phyloP scores from a whole-genome alignment of 2,888 invertebrate genomes.

The Archips xylosteana region DNA sequence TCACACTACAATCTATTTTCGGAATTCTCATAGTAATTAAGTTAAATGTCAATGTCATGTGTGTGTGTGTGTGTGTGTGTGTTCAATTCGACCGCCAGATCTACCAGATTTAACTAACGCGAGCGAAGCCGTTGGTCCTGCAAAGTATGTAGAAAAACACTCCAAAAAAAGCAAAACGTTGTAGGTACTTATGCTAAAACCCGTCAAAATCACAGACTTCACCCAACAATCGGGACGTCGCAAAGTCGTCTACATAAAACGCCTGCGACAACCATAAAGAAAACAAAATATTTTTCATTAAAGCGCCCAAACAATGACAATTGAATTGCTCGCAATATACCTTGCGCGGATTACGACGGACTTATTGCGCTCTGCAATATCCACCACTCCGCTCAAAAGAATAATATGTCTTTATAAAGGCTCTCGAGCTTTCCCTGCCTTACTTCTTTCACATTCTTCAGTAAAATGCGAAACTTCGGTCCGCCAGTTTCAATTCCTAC shows the following conservation, averaged over 20 bases:
- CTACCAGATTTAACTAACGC: too few species aligned
- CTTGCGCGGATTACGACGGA: conserved; percentile 78
- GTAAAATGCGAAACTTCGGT: conserved; percentile 74
- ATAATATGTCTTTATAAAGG: conserved; percentile 85
- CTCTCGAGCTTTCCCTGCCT: conserved; percentile 79
- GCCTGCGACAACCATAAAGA: conserved; percentile 54
- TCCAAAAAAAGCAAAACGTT: conserved; percentile 17
- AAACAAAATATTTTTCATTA: conserved; percentile 82
- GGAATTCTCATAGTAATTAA: too few species aligned
- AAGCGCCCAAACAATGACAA: conserved; percentile 77
- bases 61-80: too few species aligned
- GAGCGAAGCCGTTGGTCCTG: too few species aligned
- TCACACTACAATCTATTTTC: too few species aligned
- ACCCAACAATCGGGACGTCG: background rate
- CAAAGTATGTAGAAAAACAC: too few species aligned
- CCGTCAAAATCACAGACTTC: conserved; percentile 4
- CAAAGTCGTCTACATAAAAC: conserved; percentile 18
- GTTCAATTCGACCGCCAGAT: too few species aligned
- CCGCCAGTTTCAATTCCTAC: conserved; percentile 49
- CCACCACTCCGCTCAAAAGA: conserved; percentile 78
- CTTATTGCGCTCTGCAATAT: conserved; percentile 76
- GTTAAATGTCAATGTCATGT: too few species aligned
- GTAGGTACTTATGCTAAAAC: conserved; percentile 32
- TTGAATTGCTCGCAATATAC: conserved; percentile 70
- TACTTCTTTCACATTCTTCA: conserved; percentile 81